phyloP scores from a whole-genome alignment of 1,140 invertebrate species.

The Nautilus pompilius region DNA sequence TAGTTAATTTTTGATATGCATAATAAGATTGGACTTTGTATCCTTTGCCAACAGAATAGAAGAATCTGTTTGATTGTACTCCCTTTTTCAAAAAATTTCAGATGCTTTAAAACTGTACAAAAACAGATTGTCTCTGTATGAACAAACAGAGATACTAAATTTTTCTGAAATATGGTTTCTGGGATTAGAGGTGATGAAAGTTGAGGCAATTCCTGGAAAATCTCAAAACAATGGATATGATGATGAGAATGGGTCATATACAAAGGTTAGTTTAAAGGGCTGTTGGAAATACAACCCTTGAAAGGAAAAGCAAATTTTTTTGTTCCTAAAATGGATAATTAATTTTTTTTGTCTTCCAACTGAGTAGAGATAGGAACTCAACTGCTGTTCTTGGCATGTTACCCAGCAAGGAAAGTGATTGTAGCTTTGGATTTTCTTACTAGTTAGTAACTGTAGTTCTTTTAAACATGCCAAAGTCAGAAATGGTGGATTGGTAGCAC shows the following conservation, averaged over 20 bases:
- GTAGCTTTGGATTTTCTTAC: neutral
- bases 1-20: neutral
- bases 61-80: conserved; percentile 8
- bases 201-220: conserved; percentile 41
- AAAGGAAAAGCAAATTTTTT: neutral
- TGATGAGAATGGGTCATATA: conserved; percentile 54
- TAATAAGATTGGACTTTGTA: neutral
- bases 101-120: conserved; percentile 49
- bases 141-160: conserved; percentile 52
- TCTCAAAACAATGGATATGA: conserved; percentile 52
- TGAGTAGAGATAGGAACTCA: neutral
- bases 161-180: conserved; percentile 53
- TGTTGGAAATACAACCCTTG: too few species aligned
- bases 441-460: neutral
- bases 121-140: conserved; percentile 45
- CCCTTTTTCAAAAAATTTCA: too few species aligned
- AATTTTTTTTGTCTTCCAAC: neutral
- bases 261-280: conserved; percentile 51
- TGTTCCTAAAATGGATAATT: neutral
- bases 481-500: too few species aligned
- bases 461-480: too few species aligned
- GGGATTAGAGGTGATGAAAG: conserved; percentile 51
- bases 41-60: neutral
- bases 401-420: neutral
- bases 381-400: neutral